phyloP scores from a whole-genome alignment of 2,797 vertebrate species.

The Leuciscus waleckii region DNA sequence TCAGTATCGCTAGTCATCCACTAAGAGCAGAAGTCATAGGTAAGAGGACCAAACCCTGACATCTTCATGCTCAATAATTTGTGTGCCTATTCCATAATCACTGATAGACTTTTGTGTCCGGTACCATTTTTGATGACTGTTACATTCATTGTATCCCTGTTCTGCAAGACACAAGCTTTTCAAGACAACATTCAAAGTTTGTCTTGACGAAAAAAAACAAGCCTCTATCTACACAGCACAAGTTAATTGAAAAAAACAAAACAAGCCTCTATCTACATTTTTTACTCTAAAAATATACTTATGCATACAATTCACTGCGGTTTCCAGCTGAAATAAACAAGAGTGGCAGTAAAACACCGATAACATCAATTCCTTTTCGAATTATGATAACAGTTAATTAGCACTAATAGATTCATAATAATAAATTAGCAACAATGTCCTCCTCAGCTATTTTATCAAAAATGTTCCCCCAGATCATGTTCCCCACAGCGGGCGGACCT shows the following conservation, averaged over 20 bases:
- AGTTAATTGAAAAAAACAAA: background rate
- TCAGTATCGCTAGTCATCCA: constrained; percentile 28
- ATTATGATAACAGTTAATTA: background rate
- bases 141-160: background rate
- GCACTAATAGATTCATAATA: no score
- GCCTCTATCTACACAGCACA: background rate
- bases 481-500: no score
- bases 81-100: background rate
- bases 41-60: constrained; percentile 42
- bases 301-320: background rate
- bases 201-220: background rate
- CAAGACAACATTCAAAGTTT: background rate
- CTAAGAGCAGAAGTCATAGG: constrained; percentile 70
- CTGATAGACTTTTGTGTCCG: background rate
- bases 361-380: background rate
- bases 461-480: no score
- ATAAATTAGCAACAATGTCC: no score
- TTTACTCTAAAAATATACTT: background rate
- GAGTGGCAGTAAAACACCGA: background rate
- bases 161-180: background rate
- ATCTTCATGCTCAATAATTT: background rate
- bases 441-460: no score
- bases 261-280: background rate
- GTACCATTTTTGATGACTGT: background rate
- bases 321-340: background rate